A percentile compares a stretch with the other conserved stretches of the same genome.
Evolutionary conservation across 2,888 invertebrate genomes (phyloP).

Genomic region (Chrysina gloriosa): DNA sequence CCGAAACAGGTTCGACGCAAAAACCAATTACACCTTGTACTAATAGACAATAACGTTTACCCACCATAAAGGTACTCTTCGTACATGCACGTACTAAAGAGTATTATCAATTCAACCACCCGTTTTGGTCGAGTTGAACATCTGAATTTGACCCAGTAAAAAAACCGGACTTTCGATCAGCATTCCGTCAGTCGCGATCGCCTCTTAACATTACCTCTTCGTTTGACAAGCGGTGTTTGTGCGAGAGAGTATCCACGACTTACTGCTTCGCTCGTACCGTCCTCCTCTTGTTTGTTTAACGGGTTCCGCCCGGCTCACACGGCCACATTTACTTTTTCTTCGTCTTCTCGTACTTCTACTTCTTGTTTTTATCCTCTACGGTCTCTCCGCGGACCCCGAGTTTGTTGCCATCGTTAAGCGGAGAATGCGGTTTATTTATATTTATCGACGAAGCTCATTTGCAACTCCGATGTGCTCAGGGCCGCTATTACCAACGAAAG

Average conservation of each 20-base stretch:
- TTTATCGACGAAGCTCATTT: conserved; percentile 27
- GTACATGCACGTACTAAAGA: too few species aligned
- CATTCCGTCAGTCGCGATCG: conserved; percentile 6
- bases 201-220: neutral
- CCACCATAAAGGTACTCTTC: too few species aligned
- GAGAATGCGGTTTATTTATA: conserved; percentile 34
- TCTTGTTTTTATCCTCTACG: conserved; percentile 1
- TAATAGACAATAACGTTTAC: too few species aligned
- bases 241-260: neutral
- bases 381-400: conserved; percentile 7
- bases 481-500: conserved; percentile 23
- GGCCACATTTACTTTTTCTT: conserved; percentile 32
- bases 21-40: too few species aligned
- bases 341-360: neutral
- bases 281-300: conserved; percentile 35
- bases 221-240: conserved; percentile 1
- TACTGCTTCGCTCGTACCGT: neutral
- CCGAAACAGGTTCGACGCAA: too few species aligned
- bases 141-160: conserved; percentile 21
- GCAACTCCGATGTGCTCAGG: conserved; percentile 19
- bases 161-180: conserved; percentile 21
- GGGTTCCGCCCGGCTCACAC: conserved; percentile 25
- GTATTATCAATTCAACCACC: neutral
- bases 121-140: neutral
- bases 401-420: conserved; percentile 29